These are phyloP conservation scores for Pterostichus niger DNA, from an alignment of 2,888 invertebrate genomes.

Conservation along the genomic window DNA sequence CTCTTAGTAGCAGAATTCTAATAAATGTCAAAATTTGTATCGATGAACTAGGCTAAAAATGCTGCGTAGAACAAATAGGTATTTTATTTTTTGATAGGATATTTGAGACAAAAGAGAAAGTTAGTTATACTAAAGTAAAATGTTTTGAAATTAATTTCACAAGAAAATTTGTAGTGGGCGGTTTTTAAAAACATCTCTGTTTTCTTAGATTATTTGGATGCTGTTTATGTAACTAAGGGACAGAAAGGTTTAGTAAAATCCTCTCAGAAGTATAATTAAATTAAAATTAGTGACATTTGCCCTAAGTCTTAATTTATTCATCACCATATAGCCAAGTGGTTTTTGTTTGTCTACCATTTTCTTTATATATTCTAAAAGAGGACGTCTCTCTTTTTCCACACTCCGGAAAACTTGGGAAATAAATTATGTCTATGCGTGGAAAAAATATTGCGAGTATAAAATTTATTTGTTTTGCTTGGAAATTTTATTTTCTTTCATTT, in stretches of 20 bases:
- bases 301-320: slow-evolving; percentile 53
- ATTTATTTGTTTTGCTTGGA: slow-evolving; percentile 66
- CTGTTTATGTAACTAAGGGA: slow-evolving; percentile 8
- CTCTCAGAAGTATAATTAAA: slow-evolving; percentile 24
- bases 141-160: slow-evolving; percentile 7
- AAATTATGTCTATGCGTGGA: slow-evolving; percentile 64
- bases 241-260: slow-evolving; percentile 25
- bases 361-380: slow-evolving; percentile 52
- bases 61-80: background rate
- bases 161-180: slow-evolving; percentile 32
- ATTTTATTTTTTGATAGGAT: background rate
- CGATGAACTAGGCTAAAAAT: too few relatives aligned
- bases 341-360: slow-evolving; percentile 15
- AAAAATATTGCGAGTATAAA: slow-evolving; percentile 59
- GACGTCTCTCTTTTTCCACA: slow-evolving; percentile 54
- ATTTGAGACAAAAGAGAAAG: slow-evolving; percentile 7
- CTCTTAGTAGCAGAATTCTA: too few relatives aligned
- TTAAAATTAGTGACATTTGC: slow-evolving; percentile 39
- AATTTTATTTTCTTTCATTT: slow-evolving; percentile 60
- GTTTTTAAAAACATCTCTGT: slow-evolving; percentile 6
- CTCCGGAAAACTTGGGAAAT: slow-evolving; percentile 57
- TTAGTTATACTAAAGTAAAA: slow-evolving; percentile 15
- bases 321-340: slow-evolving; percentile 17
- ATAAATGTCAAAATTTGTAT: too few relatives aligned
- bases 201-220: slow-evolving; percentile 4